Conservation (phyloP, 92 coral and sea anemone species). For the Scolanthus callimorphus region DNA sequence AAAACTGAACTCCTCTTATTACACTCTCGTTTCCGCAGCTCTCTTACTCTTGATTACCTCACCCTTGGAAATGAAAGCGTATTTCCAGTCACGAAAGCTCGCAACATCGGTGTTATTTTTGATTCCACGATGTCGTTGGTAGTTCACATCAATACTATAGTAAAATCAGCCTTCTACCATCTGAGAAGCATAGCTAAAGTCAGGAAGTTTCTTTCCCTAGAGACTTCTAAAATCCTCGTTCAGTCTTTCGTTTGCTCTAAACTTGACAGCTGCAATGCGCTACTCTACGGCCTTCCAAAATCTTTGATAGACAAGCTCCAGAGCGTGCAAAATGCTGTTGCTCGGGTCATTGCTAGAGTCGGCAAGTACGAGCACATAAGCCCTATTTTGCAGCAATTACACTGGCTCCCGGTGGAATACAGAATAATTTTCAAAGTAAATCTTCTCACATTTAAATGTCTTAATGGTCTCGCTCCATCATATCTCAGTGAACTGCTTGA, state of each 20-base stretch:
- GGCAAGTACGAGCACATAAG: no score
- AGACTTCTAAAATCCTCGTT: conserved; percentile 1
- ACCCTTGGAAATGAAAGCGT: conserved; percentile 2
- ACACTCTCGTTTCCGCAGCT: not conserved
- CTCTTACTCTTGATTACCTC: conserved; percentile 1
- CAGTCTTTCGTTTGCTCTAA: not conserved
- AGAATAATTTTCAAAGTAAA: not conserved
- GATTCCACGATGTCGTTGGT: conserved; percentile 11
- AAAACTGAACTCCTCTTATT: conserved; percentile 4
- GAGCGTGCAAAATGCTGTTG: not conserved
- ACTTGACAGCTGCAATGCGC: conserved; percentile 2
- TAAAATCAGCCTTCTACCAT: not conserved
- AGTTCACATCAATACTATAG: conserved; percentile 12
- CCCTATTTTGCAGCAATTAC: no score
- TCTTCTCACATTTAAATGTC: no score
- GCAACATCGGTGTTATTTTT: conserved; percentile 11
- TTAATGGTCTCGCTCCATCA: no score
- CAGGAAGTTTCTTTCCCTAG: not conserved
- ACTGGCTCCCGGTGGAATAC: conserved; percentile 3
- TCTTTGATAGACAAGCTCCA: conserved; percentile 1
- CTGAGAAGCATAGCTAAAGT: conserved; percentile 4
- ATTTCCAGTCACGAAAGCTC: not conserved
- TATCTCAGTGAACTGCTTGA: no score
- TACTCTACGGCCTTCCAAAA: conserved; percentile 2
- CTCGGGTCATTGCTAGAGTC: not conserved